Evolutionary conservation across 53 echinoderm and acorn worm species (phyloP).

Genomic region (Antedon mediterranea): DNA sequence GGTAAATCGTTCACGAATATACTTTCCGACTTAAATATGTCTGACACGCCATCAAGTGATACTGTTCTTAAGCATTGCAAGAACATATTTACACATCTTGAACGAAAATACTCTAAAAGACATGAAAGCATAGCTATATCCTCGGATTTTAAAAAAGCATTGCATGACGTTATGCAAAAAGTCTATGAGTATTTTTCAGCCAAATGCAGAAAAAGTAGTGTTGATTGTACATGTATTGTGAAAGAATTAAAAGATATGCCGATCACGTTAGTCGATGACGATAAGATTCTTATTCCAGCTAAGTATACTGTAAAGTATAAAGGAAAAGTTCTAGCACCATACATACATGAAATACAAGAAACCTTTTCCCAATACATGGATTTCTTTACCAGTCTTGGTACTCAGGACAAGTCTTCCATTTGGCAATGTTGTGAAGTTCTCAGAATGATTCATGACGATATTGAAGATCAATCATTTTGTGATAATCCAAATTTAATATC

Average conservation of each 20-base stretch:
- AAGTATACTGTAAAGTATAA: not conserved
- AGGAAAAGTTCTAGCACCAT: not conserved
- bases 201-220: not conserved
- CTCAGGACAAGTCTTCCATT: not conserved
- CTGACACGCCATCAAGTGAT: not conserved
- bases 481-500: not conserved
- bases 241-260: not conserved
- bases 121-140: not conserved
- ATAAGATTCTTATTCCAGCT: not conserved
- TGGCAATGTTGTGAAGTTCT: not conserved
- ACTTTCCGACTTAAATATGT: not conserved
- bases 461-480: not conserved
- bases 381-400: not conserved
- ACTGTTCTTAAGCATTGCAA: slow-evolving; percentile 9
- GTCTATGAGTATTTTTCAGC: not conserved
- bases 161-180: not conserved
- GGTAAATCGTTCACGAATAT: not conserved
- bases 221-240: not conserved
- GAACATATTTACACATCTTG: slow-evolving; percentile 7
- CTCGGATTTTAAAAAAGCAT: not conserved
- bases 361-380: not conserved
- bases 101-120: slow-evolving; percentile 2
- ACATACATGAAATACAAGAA: not conserved
- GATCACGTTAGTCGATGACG: not conserved
- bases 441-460: not conserved